Conservation (phyloP, 2,888 invertebrate species). For the Agonopterix subpropinquella region DNA sequence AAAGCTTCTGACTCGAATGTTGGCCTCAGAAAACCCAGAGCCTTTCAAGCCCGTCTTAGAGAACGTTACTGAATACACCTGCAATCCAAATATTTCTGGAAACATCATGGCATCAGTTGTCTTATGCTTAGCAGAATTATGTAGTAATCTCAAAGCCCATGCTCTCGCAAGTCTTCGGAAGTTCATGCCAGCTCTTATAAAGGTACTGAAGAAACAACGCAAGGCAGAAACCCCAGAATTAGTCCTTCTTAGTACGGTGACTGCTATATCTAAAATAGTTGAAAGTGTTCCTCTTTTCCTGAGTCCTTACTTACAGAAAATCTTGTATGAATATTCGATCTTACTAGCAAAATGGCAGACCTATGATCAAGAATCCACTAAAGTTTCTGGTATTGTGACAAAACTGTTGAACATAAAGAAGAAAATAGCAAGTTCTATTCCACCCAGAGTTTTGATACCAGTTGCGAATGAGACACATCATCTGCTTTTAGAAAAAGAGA, state of each 20-base stretch:
- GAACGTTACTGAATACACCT: conserved; percentile 78
- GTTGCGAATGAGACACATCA: conserved; percentile 80
- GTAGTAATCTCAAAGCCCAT: conserved; percentile 83
- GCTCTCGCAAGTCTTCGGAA: conserved; percentile 83
- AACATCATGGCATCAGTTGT: conserved; percentile 84
- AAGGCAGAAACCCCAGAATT: conserved; percentile 76
- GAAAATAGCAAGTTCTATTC: conserved; percentile 81
- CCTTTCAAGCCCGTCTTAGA: conserved; percentile 83
- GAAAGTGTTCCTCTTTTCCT: conserved; percentile 88
- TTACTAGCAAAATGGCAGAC: conserved; percentile 72
- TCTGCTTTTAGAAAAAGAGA: conserved; percentile 73
- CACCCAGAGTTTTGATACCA: conserved; percentile 86
- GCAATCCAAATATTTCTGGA: conserved; percentile 64
- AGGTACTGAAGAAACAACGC: conserved; percentile 77
- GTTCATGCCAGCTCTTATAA: conserved; percentile 86
- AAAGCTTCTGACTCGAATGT: conserved; percentile 85
- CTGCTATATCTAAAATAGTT: conserved; percentile 87
- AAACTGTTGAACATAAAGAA: conserved; percentile 78
- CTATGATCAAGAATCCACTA: conserved; percentile 61
- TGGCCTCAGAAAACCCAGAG: conserved; percentile 80
- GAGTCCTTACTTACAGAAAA: conserved; percentile 87
- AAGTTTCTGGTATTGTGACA: conserved; percentile 69
- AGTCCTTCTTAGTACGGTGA: conserved; percentile 82
- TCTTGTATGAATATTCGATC: conserved; percentile 79
- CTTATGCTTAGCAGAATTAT: conserved; percentile 87